A percentile compares a stretch with the other conserved stretches of the same genome.
These are phyloP conservation scores for Addax nasomaculatus DNA, from an alignment of 2,113 vertebrate genomes.

Conservation along the genomic window DNA sequence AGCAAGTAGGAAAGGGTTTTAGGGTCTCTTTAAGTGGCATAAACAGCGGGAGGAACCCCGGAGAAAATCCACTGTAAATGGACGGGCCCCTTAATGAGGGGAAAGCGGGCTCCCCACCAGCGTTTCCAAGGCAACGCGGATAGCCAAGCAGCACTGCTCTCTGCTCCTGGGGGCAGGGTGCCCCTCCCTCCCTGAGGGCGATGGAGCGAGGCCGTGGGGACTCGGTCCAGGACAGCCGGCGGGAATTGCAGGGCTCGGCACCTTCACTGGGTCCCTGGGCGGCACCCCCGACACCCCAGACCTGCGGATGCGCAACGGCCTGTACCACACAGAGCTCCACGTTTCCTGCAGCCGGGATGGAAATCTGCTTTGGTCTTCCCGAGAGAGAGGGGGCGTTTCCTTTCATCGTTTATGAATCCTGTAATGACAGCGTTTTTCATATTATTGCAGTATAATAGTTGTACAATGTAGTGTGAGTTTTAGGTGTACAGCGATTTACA, in stretches of 20 bases:
- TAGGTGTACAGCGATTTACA: too few relatives aligned
- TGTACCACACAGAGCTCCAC: accelerated
- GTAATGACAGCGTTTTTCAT: neutral
- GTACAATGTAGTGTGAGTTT: neutral
- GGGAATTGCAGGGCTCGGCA: slow-evolving; percentile 18
- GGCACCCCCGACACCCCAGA: slow-evolving; percentile 17
- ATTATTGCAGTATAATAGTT: too few relatives aligned
- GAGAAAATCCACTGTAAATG: slow-evolving; percentile 75
- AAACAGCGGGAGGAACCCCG: slow-evolving; percentile 58
- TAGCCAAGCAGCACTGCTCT: slow-evolving; percentile 75
- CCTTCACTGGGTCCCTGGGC: neutral
- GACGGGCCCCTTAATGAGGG: slow-evolving; percentile 73
- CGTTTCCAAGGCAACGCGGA: slow-evolving; percentile 82
- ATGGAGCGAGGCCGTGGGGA: slow-evolving; percentile 49
- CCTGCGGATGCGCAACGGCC: neutral
- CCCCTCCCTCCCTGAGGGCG: slow-evolving; percentile 63
- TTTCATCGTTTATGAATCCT: neutral
- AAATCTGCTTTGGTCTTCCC: neutral
- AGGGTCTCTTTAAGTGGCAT: slow-evolving; percentile 58
- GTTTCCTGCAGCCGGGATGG: neutral
- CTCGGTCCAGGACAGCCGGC: slow-evolving; percentile 44
- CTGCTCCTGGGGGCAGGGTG: slow-evolving; percentile 65
- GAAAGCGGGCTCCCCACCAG: slow-evolving; percentile 75
- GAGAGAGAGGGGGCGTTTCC: accelerated
- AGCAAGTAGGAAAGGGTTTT: slow-evolving; percentile 44